A percentile compares a stretch with the other conserved stretches of the same genome.
phyloP scores from a whole-genome alignment of 2,888 invertebrate species.

The Aproaerema taeniolella region DNA sequence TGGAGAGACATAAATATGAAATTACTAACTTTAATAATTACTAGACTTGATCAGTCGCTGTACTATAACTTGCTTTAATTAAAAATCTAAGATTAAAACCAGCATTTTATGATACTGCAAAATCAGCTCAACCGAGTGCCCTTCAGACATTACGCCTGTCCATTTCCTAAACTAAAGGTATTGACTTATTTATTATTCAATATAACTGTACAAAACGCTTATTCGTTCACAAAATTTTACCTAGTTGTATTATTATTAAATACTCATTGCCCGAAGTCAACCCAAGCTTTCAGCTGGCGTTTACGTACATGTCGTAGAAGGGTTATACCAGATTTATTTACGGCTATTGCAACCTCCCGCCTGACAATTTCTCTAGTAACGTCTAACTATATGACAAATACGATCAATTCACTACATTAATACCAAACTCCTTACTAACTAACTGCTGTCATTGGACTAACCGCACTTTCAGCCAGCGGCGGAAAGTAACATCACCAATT shows the following conservation, averaged over 20 bases:
- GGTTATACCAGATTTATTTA: slow-evolving; percentile 50
- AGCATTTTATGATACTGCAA: too few relatives aligned
- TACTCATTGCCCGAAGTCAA: slow-evolving; percentile 34
- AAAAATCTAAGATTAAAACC: too few relatives aligned
- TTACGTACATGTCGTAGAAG: slow-evolving; percentile 70
- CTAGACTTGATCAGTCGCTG: too few relatives aligned
- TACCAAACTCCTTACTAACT: slow-evolving; percentile 60
- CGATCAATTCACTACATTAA: slow-evolving; percentile 62
- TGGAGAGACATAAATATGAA: too few relatives aligned
- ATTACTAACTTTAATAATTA: too few relatives aligned
- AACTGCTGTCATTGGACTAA: slow-evolving; percentile 64
- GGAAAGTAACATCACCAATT: slow-evolving; percentile 35
- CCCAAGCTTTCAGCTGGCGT: slow-evolving; percentile 57
- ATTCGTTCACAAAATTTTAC: slow-evolving; percentile 65
- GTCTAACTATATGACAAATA: slow-evolving; percentile 66
- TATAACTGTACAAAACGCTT: slow-evolving; percentile 74
- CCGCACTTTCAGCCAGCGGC: slow-evolving; percentile 35
- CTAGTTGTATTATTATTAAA: slow-evolving; percentile 48
- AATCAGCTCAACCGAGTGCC: too few relatives aligned
- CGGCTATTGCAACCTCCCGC: slow-evolving; percentile 68
- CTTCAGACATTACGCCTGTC: slow-evolving; percentile 33
- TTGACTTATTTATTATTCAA: slow-evolving; percentile 48
- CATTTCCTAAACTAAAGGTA: slow-evolving; percentile 61
- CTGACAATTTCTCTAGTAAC: slow-evolving; percentile 62
- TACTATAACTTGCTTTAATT: too few relatives aligned